Evolutionary conservation across 2,113 vertebrate genomes (phyloP).

Genomic region (Xiphorhynchus elegans): DNA sequence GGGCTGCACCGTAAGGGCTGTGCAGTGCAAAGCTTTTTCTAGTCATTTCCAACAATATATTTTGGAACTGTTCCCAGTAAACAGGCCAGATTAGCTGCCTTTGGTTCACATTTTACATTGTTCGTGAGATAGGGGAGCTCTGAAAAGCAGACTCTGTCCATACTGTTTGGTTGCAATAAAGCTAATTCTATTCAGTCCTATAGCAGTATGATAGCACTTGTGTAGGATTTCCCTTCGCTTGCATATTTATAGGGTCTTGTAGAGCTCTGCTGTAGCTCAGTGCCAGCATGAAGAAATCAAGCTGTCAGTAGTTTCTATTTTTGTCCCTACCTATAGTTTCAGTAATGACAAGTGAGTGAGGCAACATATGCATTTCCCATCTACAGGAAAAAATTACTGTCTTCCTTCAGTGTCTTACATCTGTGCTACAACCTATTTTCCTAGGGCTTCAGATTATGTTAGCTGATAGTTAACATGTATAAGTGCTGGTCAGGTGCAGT

Average conservation of each 20-base stretch:
- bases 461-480: conserved; percentile 52
- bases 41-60: conserved; percentile 65
- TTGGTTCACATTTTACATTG: conserved; percentile 69
- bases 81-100: conserved; percentile 68
- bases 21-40: conserved; percentile 38
- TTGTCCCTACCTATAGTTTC: conserved; percentile 73
- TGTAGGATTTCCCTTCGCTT: conserved; percentile 72
- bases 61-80: conserved; percentile 67
- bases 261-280: conserved; percentile 53
- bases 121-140: conserved; percentile 57
- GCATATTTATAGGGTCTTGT: conserved; percentile 77
- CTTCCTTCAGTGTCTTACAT: conserved; percentile 65
- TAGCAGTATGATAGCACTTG: conserved; percentile 46
- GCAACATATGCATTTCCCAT: conserved; percentile 67
- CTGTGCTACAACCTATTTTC: conserved; percentile 70
- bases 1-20: neutral
- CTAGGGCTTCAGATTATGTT: conserved; percentile 60
- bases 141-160: conserved; percentile 63
- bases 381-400: conserved; percentile 68
- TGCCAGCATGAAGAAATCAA: conserved; percentile 72
- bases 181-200: conserved; percentile 61
- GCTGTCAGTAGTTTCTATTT: conserved; percentile 78
- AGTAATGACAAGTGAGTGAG: conserved; percentile 69
- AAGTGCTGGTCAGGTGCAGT: conserved; percentile 49
- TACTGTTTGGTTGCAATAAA: conserved; percentile 45